Base-by-base conservation (phyloP, 2,113 vertebrate genomes). In the Ifrita kowaldi region DNA sequence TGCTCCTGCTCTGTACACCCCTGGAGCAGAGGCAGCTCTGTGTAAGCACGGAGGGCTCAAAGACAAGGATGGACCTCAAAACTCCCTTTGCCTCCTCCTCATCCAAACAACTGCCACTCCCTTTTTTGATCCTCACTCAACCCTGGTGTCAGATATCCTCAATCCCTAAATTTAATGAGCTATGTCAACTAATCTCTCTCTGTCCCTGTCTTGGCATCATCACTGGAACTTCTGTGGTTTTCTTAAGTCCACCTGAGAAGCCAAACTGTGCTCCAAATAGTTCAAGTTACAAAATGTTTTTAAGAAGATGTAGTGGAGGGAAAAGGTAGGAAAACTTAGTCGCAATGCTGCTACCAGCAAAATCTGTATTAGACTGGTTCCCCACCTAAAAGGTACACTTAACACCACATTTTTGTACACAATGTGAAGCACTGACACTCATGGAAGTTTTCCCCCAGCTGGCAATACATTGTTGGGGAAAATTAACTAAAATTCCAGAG, bases 31-130 rank as follows among this genome's bases (percentile, higher is more conserved):
- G 39, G 49, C 32, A 30, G 39, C 4, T 23, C 39, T 65, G 39
- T 4, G 15, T 3, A 7, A 19, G 16, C 39, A 30, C 4, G 0
- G 32, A 8, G 26, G 24, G 3, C 32, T 53, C 37, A 35, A 0
- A 3, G 75, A 15, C 41, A 80, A 27, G 33, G 50, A 26, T 24
- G 78, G 17, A 16, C 5, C 52, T 13, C 63, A 33, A 5, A 47
- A 27, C 63, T 47, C 28, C 50, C n/a, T 81, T 3, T 27, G 42
- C 64, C 18, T 28, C n/a, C 78, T 49, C n/a, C 18, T 21, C 42
- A 27, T 14, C 4, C 49, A 39, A 55, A 20, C 19, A 35, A 7
- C 7, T 39, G 37, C 39, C 39, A 24, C 5, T 16, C 16, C 18
- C 35, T 22, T 11, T 23, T 6, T 1, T 65, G 21, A 24, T 49